These are phyloP conservation scores for Macrochelys suwanniensis DNA, from an alignment of 2,797 vertebrate genomes.

Conservation along the genomic window DNA sequence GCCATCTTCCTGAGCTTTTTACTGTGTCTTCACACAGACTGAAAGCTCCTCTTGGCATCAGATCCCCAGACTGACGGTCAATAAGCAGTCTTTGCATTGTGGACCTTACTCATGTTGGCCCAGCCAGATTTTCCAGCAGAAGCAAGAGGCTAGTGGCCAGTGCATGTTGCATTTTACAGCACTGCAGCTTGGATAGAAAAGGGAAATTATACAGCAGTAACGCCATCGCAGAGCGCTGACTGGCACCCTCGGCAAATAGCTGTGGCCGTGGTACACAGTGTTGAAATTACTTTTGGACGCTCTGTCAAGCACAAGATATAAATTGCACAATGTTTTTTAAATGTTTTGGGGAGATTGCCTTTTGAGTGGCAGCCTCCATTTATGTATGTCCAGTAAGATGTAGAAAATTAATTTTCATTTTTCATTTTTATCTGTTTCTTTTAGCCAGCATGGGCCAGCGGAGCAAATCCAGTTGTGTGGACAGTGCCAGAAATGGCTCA, in stretches of 20 bases:
- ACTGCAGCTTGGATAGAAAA: slow-evolving; percentile 21
- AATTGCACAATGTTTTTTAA: slow-evolving; percentile 84
- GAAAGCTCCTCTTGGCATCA: slow-evolving; percentile 62
- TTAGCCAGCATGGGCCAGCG: slow-evolving; percentile 36
- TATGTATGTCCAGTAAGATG: slow-evolving; percentile 68
- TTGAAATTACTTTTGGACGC: slow-evolving; percentile 85
- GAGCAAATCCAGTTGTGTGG: slow-evolving; percentile 52
- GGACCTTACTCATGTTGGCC: slow-evolving; percentile 61
- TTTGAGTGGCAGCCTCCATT: slow-evolving; percentile 84
- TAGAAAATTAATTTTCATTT: slow-evolving; percentile 75
- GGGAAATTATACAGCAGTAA: not conserved
- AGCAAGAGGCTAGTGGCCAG: slow-evolving; percentile 54
- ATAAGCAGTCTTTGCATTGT: slow-evolving; percentile 71
- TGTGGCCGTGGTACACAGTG: slow-evolving; percentile 43
- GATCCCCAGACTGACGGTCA: slow-evolving; percentile 65
- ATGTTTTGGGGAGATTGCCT: slow-evolving; percentile 82
- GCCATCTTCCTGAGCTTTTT: slow-evolving; percentile 60
- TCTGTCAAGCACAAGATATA: slow-evolving; percentile 84
- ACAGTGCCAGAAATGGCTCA: slow-evolving; percentile 47
- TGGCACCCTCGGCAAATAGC: slow-evolving; percentile 57
- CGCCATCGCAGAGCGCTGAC: not conserved
- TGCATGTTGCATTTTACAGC: slow-evolving; percentile 9
- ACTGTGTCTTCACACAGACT: slow-evolving; percentile 57
- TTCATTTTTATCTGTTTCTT: slow-evolving; percentile 51
- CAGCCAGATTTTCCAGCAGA: slow-evolving; percentile 58